Conservation (phyloP, 2,113 vertebrate genomes). For the Arvicanthis niloticus region DNA sequence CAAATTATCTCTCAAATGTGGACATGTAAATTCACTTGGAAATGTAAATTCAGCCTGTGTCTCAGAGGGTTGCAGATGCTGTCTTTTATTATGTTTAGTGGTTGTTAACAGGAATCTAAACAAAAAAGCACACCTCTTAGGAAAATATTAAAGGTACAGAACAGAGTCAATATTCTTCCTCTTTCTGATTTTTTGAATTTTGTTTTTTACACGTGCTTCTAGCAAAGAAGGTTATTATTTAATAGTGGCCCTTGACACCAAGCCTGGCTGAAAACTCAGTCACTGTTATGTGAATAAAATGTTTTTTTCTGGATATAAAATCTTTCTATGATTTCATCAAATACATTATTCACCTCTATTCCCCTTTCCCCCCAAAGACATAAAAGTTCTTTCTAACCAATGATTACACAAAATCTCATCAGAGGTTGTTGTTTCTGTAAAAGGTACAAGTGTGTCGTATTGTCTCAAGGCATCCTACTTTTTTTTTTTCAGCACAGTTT, state of each 20-base stretch:
- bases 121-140: neutral
- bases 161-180: neutral
- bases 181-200: neutral
- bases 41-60: conserved; percentile 45
- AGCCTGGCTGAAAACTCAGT: neutral
- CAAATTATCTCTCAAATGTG: neutral
- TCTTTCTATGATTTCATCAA: neutral
- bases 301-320: conserved; percentile 1
- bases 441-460: neutral
- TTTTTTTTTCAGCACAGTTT: conserved; percentile 13
- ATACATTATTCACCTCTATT: neutral
- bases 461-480: neutral
- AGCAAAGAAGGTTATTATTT: neutral
- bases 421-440: neutral
- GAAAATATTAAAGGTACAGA: neutral
- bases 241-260: neutral
- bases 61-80: neutral
- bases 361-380: neutral
- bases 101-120: neutral
- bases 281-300: neutral
- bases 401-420: neutral
- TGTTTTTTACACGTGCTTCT: neutral
- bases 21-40: conserved; percentile 1
- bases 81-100: neutral
- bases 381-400: neutral